A percentile compares a stretch with the other conserved stretches of the same genome.
Conservation (phyloP, 2,888 invertebrate genomes). For the Eurytoma californica region DNA sequence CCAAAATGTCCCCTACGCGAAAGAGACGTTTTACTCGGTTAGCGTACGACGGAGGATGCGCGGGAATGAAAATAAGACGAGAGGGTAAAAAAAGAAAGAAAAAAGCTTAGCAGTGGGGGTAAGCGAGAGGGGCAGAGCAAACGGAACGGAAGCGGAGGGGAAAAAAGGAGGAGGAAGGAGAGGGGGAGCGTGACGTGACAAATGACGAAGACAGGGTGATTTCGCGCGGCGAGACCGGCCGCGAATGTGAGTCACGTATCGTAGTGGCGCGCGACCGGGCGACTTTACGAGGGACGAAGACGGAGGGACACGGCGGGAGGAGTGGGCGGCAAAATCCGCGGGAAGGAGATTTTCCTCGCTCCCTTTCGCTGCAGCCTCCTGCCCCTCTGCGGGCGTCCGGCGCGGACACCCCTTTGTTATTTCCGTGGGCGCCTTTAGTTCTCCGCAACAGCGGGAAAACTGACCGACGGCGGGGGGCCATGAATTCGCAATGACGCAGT, state of each 20-base stretch:
- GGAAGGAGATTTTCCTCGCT: constrained; percentile 27
- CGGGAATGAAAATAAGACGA: neutral
- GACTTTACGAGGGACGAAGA: constrained; percentile 48
- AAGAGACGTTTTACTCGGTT: constrained; percentile 8
- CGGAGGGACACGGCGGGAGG: constrained; percentile 13
- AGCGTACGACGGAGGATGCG: neutral
- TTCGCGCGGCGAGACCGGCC: constrained; percentile 41
- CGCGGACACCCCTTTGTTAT: neutral
- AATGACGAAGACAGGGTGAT: constrained; percentile 54
- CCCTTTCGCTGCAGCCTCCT: neutral
- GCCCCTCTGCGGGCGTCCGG: neutral
- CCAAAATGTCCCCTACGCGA: constrained; percentile 22
- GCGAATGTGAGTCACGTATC: constrained; percentile 55
- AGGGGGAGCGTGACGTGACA: constrained; percentile 44
- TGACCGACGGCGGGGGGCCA: constrained; percentile 40
- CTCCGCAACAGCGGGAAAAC: constrained; percentile 10
- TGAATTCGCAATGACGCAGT: constrained; percentile 52
- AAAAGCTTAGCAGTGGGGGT: neutral
- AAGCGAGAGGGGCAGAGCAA: neutral
- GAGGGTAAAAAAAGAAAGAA: constrained; percentile 14
- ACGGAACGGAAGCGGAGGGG: neutral
- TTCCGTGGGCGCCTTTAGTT: neutral
- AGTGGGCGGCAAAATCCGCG: neutral
- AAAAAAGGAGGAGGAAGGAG: neutral
- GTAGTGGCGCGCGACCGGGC: constrained; percentile 38